Evolutionary conservation across 2,888 invertebrate genomes (phyloP), one percentile per base, ranked within the genome.

Genomic region (Tenthredo scrophulariae): DNA sequence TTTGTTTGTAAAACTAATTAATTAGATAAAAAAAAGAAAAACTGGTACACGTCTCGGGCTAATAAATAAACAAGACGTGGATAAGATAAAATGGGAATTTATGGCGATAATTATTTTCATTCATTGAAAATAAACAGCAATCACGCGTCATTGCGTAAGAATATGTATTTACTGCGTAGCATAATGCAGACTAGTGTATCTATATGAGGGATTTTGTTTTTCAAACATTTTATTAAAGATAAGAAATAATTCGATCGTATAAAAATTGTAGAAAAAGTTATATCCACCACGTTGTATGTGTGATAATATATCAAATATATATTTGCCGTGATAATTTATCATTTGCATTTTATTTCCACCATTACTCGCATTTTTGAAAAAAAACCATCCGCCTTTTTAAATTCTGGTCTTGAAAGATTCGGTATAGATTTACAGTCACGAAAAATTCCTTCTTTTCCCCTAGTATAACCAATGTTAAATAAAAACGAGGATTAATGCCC

Each of bases 401-500:
- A n/a, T 67, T 83, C 67, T 5, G 83, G 70, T 83, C 46, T 26
- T 9, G 70, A 46, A 18, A 83, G 13, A 46, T 83, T 67, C 10
- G 83, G 67, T 7, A 83, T 65, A 13, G 43, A 70, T 43, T 75
- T 89, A 50, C 89, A 89, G 70, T 89, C 89, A 22, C 89, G 86
- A 50, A 89, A 43, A 65, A 84, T 79, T 4, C 86, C 86, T 1
- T 85, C 37, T 13, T 80, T 77, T 37, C 86, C 89, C 85, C 79
- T 86, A 50, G n/a, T 29, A 13, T 67, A 6, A 15, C 15, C 10
- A 1, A 7, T 37, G 18, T n/a, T 46, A 0, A 9, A n/a, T 58
- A 29, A 22, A 58, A 33, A 26, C 40, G 18, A 6, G 6, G 10
- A 33, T 37, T 7, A 58, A 58, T 22, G 6, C 22, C 9, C 58